phyloP scores from a whole-genome alignment of 1,140 invertebrate genomes.

The Holcopasites calliopsidis region DNA sequence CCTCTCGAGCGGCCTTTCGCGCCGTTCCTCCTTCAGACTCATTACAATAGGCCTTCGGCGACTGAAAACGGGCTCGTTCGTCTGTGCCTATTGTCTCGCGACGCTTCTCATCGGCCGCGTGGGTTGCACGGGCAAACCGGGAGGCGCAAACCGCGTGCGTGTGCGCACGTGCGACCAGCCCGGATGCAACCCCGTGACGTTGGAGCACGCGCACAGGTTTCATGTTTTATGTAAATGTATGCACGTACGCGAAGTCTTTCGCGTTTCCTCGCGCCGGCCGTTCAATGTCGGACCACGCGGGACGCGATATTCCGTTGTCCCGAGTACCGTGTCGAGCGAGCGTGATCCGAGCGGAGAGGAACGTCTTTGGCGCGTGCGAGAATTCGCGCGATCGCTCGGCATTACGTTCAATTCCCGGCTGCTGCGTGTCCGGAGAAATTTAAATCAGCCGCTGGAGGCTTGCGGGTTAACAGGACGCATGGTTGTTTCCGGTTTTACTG shows the following conservation, averaged over 20 bases:
- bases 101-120: constrained; percentile 20
- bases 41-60: constrained; percentile 6
- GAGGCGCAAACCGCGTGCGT: neutral
- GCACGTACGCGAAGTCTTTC: neutral
- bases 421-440: constrained; percentile 6
- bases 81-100: constrained; percentile 8
- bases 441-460: neutral
- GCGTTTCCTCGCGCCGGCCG: neutral
- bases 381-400: neutral
- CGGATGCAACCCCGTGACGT: neutral
- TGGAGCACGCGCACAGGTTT: neutral
- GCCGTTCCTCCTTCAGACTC: constrained; percentile 11
- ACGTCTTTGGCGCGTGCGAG: constrained; percentile 19
- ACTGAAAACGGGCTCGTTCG: constrained; percentile 2
- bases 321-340: neutral
- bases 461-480: no score
- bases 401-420: neutral
- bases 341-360: constrained; percentile 7
- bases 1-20: constrained; percentile 18
- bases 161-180: constrained; percentile 4
- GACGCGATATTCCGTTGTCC: neutral
- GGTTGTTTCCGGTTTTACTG: no score
- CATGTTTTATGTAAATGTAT: constrained; percentile 27
- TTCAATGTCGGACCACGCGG: neutral
- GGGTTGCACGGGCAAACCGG: constrained; percentile 3